Conservation (phyloP, 2,888 invertebrate species). For the Heliconius cydno region DNA sequence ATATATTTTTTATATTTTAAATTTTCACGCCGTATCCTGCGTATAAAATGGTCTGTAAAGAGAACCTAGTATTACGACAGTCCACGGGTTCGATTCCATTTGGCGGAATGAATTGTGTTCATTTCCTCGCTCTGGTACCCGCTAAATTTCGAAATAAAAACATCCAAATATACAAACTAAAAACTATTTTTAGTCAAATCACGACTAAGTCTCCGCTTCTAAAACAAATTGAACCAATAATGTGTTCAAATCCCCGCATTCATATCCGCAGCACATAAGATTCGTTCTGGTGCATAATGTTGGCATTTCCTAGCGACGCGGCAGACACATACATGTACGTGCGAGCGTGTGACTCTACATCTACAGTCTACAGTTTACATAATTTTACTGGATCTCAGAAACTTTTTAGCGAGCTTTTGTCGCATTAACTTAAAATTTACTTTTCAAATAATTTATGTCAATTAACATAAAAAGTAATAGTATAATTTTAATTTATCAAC, state of each 20-base stretch:
- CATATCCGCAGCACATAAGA: slow-evolving; percentile 13
- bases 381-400: slow-evolving; percentile 24
- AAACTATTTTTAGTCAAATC: background rate
- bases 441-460: background rate
- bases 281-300: slow-evolving; percentile 5
- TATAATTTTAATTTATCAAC: too few relatives aligned
- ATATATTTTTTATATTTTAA: too few relatives aligned
- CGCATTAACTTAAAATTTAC: background rate
- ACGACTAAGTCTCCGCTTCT: background rate
- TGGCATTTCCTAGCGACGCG: slow-evolving; percentile 7
- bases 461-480: background rate
- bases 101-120: background rate
- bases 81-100: too few relatives aligned
- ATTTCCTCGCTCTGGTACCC: background rate
- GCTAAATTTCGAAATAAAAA: background rate
- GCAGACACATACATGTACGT: slow-evolving; percentile 13
- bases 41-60: too few relatives aligned
- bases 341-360: slow-evolving; percentile 13
- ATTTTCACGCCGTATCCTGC: too few relatives aligned
- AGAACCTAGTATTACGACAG: too few relatives aligned
- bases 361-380: slow-evolving; percentile 17
- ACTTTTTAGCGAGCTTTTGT: slow-evolving; percentile 24
- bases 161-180: background rate
- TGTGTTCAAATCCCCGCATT: slow-evolving; percentile 19
- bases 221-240: slow-evolving; percentile 22